These are phyloP conservation scores for Galagoides demidoff DNA, from an alignment of 2,797 vertebrate species.

Conservation along the genomic window DNA sequence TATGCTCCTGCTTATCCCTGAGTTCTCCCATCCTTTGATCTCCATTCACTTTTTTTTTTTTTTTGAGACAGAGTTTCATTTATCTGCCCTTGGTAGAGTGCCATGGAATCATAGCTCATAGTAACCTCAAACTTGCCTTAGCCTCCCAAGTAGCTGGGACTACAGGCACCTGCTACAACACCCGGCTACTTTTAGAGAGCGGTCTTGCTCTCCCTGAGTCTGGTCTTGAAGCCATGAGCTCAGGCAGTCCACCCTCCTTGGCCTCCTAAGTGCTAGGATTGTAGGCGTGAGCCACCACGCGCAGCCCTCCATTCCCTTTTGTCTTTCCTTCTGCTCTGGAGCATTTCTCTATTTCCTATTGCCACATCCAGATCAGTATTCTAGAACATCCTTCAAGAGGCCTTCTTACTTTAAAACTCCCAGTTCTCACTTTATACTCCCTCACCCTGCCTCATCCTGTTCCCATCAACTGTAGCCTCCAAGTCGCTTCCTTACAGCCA, in stretches of 20 bases:
- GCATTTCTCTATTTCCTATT: background rate
- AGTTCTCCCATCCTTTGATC: background rate
- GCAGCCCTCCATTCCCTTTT: background rate
- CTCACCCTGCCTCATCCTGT: background rate
- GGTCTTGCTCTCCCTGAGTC: too few relatives aligned
- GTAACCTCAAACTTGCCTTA: too few relatives aligned
- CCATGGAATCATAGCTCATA: too few relatives aligned
- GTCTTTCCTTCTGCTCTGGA: background rate
- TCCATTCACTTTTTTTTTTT: background rate
- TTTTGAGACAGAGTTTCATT: too few relatives aligned
- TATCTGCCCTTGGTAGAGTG: too few relatives aligned
- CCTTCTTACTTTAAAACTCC: conserved; percentile 12
- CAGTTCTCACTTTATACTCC: background rate
- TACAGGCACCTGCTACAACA: too few relatives aligned
- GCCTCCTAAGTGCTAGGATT: too few relatives aligned
- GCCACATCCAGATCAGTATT: background rate
- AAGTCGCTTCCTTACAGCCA: background rate
- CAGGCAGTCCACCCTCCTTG: too few relatives aligned
- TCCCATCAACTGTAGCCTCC: background rate
- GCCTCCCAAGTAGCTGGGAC: too few relatives aligned
- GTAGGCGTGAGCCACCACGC: too few relatives aligned
- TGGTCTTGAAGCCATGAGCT: too few relatives aligned
- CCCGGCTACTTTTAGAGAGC: too few relatives aligned
- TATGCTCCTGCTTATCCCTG: background rate
- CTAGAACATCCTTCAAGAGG: background rate